Conservation (phyloP, 2,888 invertebrate genomes). For the Physocephala rufipes region DNA sequence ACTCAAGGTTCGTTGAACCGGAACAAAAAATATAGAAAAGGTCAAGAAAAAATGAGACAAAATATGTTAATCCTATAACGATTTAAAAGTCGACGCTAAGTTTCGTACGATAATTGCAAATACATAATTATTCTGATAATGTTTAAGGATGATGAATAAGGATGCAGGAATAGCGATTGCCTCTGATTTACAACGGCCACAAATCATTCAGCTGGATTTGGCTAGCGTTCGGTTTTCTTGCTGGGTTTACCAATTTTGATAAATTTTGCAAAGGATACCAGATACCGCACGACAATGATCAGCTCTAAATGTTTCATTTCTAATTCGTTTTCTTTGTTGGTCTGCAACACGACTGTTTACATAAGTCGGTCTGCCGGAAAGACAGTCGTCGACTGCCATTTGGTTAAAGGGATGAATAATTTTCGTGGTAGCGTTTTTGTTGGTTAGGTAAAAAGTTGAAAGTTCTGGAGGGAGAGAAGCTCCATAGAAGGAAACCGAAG, state of each 20-base stretch:
- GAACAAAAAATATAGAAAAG: background rate
- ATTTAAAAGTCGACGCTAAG: constrained; percentile 12
- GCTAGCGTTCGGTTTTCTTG: constrained; percentile 12
- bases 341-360: background rate
- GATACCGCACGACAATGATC: background rate
- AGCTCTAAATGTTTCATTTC: background rate
- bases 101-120: constrained; percentile 30
- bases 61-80: background rate
- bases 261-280: constrained; percentile 26
- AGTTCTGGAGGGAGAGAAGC: too few relatives aligned
- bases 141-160: constrained; percentile 26
- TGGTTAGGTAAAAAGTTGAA: too few relatives aligned
- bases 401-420: too few relatives aligned
- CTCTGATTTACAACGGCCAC: constrained; percentile 30
- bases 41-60: background rate
- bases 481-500: too few relatives aligned
- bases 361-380: background rate
- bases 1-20: background rate
- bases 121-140: constrained; percentile 31
- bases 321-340: background rate
- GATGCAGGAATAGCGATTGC: constrained; percentile 16
- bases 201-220: constrained; percentile 27
- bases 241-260: constrained; percentile 34
- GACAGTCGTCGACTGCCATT: background rate
- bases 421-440: too few relatives aligned